These are phyloP conservation scores for Alviniconcha marisindica DNA, from an alignment of 1,140 invertebrate species.

Conservation along the genomic window DNA sequence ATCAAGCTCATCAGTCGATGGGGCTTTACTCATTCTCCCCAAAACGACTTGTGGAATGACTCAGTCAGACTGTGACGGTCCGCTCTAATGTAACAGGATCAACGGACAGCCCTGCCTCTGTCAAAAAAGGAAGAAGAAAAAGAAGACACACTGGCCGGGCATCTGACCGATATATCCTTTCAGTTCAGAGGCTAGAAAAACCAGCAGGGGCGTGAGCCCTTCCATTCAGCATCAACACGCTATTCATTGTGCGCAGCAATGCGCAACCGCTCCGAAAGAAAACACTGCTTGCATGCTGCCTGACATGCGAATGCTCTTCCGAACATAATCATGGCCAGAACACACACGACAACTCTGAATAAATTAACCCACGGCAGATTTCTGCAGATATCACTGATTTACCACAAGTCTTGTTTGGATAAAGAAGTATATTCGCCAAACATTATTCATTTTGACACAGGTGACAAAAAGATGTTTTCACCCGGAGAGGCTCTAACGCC, in stretches of 20 bases:
- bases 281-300: slow-evolving; percentile 16
- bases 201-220: background rate
- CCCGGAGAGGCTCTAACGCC: background rate
- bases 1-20: no score
- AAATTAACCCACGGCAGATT: slow-evolving; percentile 5
- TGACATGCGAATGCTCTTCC: background rate
- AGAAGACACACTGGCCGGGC: no score
- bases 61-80: no score
- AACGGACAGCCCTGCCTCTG: no score
- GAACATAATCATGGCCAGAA: background rate
- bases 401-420: background rate
- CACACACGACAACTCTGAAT: background rate
- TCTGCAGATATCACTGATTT: background rate
- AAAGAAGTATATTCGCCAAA: background rate
- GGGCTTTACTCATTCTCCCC: no score
- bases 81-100: no score
- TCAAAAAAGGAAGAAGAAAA: no score
- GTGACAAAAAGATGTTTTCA: background rate
- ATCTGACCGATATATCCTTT: no score
- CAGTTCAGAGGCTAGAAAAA: no score
- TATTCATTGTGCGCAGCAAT: background rate
- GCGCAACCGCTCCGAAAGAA: background rate
- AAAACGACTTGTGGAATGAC: no score
- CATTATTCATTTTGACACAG: background rate
- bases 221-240: background rate